A percentile compares a stretch with the other conserved stretches of the same genome.
phyloP scores from a whole-genome alignment of 2,888 invertebrate species.

The Geotrupes spiniger region DNA sequence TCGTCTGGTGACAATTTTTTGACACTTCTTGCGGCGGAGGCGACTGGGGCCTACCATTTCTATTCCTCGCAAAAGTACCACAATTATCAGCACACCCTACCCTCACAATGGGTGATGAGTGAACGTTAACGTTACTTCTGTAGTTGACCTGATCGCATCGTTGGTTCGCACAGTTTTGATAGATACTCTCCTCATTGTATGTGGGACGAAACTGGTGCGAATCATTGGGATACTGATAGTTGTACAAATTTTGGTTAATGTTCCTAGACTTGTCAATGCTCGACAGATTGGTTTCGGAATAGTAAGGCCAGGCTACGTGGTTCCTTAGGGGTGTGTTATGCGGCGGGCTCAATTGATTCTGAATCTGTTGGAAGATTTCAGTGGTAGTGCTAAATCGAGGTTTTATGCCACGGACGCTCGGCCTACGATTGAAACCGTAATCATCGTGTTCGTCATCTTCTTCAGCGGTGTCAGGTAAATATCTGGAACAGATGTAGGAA shows the following conservation, averaged over 20 bases:
- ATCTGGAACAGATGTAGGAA: too few species aligned
- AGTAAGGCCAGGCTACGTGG: conserved; percentile 64
- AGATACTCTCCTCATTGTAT: conserved; percentile 50
- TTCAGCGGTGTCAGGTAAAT: conserved; percentile 57
- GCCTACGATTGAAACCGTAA: conserved; percentile 86
- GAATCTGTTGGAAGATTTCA: conserved; percentile 79
- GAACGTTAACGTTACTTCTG: conserved; percentile 38
- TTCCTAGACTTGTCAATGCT: conserved; percentile 38
- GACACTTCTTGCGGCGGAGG: conserved; percentile 62
- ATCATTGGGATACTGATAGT: conserved; percentile 37
- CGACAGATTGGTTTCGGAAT: conserved; percentile 57
- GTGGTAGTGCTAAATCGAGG: conserved; percentile 79
- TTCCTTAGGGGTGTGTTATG: conserved; percentile 36
- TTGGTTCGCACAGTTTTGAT: conserved; percentile 55
- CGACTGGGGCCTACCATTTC: conserved; percentile 62
- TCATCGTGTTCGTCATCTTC: conserved; percentile 82
- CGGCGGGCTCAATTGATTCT: conserved; percentile 61
- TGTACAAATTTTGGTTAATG: conserved; percentile 36
- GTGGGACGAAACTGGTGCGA: conserved; percentile 44
- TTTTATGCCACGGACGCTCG: conserved; percentile 85
- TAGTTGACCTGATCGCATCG: conserved; percentile 34
- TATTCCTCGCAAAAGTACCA: conserved; percentile 43
- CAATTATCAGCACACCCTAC: conserved; percentile 44
- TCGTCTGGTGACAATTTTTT: conserved; percentile 65
- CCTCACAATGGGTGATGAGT: conserved; percentile 40